These are phyloP conservation scores for Drepana falcataria DNA, from an alignment of 2,888 invertebrate species.

Conservation along the genomic window DNA sequence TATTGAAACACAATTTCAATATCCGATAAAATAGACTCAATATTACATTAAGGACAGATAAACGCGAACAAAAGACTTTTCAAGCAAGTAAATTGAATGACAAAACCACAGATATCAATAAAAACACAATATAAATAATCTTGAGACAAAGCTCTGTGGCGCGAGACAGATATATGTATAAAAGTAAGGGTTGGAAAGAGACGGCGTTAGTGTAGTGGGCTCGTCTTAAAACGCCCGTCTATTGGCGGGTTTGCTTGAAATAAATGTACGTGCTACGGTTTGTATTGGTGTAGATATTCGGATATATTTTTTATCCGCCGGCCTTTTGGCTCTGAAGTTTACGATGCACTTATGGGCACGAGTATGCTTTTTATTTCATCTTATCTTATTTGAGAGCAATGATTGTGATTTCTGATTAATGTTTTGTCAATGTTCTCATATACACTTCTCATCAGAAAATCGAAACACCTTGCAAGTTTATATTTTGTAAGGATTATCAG, in stretches of 20 bases:
- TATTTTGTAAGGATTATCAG: too few species aligned
- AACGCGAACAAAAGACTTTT: constrained; percentile 3
- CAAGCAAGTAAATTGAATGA: constrained; percentile 20
- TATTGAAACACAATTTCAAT: not conserved
- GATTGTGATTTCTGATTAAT: constrained; percentile 1
- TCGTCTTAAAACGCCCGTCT: constrained; percentile 44
- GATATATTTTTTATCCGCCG: constrained; percentile 24
- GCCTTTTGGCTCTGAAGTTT: constrained; percentile 54
- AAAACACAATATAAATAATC: constrained; percentile 29
- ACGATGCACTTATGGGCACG: constrained; percentile 52
- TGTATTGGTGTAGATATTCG: constrained; percentile 34
- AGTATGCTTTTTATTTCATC: constrained; percentile 34
- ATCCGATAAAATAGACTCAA: not conserved
- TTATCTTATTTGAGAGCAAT: constrained; percentile 1
- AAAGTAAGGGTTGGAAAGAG: constrained; percentile 38
- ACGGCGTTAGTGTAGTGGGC: constrained; percentile 33
- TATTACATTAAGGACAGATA: constrained; percentile 2
- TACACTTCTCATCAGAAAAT: too few species aligned
- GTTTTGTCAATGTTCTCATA: too few species aligned
- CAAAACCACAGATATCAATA: constrained; percentile 26
- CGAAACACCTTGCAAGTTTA: too few species aligned
- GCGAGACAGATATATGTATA: constrained; percentile 10
- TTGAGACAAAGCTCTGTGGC: constrained; percentile 6
- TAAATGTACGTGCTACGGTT: constrained; percentile 28
- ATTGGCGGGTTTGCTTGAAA: constrained; percentile 48